Evolutionary conservation across 2,888 invertebrate species (phyloP).

Genomic region (Baccha elongata): DNA sequence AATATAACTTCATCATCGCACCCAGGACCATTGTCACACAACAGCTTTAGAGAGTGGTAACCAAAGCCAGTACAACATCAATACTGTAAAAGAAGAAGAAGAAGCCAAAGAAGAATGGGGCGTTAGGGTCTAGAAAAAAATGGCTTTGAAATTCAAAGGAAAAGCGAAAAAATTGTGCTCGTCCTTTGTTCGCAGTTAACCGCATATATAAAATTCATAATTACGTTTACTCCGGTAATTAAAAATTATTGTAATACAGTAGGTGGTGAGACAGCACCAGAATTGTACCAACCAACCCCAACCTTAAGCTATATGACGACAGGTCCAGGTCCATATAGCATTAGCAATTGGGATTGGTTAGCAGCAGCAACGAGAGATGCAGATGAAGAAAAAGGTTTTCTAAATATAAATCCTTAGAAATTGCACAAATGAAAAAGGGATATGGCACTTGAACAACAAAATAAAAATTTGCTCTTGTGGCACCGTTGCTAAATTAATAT

Average conservation of each 20-base stretch:
- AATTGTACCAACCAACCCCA: neutral
- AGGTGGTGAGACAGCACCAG: slow-evolving; percentile 52
- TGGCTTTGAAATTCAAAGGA: slow-evolving; percentile 59
- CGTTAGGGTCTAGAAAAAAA: slow-evolving; percentile 31
- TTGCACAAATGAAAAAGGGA: slow-evolving; percentile 73
- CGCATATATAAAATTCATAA: slow-evolving; percentile 82
- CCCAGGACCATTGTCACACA: slow-evolving; percentile 73
- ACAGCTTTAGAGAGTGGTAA: slow-evolving; percentile 60
- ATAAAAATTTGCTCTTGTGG: slow-evolving; percentile 57
- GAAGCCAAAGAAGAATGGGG: no score
- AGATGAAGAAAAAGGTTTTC: slow-evolving; percentile 72
- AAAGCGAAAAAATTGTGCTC: slow-evolving; percentile 64
- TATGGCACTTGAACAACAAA: slow-evolving; percentile 72
- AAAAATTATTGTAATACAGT: slow-evolving; percentile 82
- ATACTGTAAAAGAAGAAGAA: neutral
- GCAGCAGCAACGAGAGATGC: slow-evolving; percentile 53
- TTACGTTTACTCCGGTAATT: slow-evolving; percentile 83
- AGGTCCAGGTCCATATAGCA: slow-evolving; percentile 2
- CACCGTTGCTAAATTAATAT: slow-evolving; percentile 70
- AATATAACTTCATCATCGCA: slow-evolving; percentile 73
- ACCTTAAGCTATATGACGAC: slow-evolving; percentile 10
- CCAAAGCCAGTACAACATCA: slow-evolving; percentile 4
- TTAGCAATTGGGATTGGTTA: slow-evolving; percentile 59
- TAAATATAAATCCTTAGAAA: slow-evolving; percentile 73
- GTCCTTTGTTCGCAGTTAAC: slow-evolving; percentile 72